Base-by-base conservation (phyloP, 2,888 invertebrate species). In the Mythimna impura region DNA sequence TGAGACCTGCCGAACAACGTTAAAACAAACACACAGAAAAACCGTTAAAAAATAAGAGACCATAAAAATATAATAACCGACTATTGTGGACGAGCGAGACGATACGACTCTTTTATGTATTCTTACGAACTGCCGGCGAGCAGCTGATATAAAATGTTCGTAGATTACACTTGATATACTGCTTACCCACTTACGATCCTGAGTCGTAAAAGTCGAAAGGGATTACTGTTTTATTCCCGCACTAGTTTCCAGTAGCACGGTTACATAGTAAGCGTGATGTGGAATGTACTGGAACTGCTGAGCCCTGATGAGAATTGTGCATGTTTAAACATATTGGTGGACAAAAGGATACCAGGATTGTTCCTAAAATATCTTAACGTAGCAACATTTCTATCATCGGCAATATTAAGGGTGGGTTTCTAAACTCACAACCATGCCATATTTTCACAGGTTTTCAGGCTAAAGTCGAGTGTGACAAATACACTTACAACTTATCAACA, bases 121-220 rank as follows among this genome's bases (percentile, higher is more conserved):
- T 61, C 40, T 7, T 8, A 22, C 40, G 40, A 61, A 34, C 30
- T 30, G 57, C 43, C 43, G 17, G 34, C 47, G 47, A 60, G 47
- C 40, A 43, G 43, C 60, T 67, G 34, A 67, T 67, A 36, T 67
- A 60, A 67, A 67, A 67, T 60, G 47, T 60, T 22, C 66, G 66
- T 58, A 43, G 66, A 66, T 58, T 66, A 57, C 36, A 10, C 17
- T 67, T 67, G 67, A 60, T 67, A 50, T 67, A 60, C 60, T 60
- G 47, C 67, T 61, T 22, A 40, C 22, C 58, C 47, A 34, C 67
- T 67, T 47, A 67, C 47, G 67, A 60, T 34, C 47, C 57, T 7
- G 17, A 50, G 58, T 60, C 67, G 58, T 67, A 60, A 67, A 58
- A 34, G 67, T 60, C 17, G 34, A 22, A 22, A 22, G 43, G 22